Percentiles rank a stretch among this genome's conserved stretches.
phyloP scores from a whole-genome alignment of 2,113 vertebrate species.

The Microcebus jonahi region DNA sequence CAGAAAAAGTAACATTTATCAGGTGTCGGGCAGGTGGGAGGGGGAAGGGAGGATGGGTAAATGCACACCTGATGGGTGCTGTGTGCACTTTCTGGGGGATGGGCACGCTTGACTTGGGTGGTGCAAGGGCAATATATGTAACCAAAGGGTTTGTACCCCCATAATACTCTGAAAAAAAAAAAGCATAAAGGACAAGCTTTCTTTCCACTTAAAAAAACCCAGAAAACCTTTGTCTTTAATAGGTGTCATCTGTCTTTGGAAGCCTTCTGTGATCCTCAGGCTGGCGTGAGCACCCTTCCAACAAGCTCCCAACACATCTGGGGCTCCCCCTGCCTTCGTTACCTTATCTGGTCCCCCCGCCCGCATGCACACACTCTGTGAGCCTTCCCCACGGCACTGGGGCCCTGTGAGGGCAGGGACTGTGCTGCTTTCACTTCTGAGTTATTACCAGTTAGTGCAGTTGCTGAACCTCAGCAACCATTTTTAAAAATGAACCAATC shows the following conservation, averaged over 20 bases:
- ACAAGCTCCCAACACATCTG: neutral
- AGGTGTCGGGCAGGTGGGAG: no score
- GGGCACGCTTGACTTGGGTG: no score
- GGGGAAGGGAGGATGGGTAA: no score
- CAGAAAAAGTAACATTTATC: neutral
- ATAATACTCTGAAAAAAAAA: no score
- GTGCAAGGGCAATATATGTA: no score
- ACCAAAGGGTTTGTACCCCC: no score
- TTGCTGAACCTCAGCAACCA: neutral
- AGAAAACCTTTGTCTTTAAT: neutral
- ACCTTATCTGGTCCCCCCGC: neutral
- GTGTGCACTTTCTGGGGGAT: no score
- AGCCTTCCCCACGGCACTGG: neutral
- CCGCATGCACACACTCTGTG: neutral
- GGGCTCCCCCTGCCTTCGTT: neutral
- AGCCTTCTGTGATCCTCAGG: neutral
- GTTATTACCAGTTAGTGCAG: neutral
- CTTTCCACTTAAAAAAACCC: no score
- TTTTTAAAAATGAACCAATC: neutral
- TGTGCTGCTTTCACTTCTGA: neutral
- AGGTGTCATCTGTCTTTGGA: neutral
- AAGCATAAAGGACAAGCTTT: no score
- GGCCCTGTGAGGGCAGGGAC: neutral
- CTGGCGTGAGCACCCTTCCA: neutral
- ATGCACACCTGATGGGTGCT: no score